Evolutionary conservation across 2,888 invertebrate genomes (phyloP).

Genomic region (Subacronicta megacephala): DNA sequence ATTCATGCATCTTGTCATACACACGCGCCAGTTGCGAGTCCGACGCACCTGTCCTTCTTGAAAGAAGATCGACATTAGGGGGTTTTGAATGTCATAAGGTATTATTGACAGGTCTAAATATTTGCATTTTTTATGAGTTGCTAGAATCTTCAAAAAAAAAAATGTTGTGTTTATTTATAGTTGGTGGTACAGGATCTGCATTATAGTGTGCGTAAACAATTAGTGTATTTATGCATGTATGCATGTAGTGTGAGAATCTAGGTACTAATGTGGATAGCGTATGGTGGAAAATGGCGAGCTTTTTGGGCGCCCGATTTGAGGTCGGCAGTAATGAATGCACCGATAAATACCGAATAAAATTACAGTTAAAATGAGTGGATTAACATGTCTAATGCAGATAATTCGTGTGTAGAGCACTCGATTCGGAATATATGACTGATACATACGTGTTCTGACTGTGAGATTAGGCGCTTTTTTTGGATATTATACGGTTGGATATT

Average conservation of each 20-base stretch:
- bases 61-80: too few relatives aligned
- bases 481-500: background rate
- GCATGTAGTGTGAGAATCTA: slow-evolving; percentile 37
- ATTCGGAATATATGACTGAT: slow-evolving; percentile 85
- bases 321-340: slow-evolving; percentile 88
- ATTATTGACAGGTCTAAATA: too few relatives aligned
- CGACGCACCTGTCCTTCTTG: too few relatives aligned
- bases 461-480: slow-evolving; percentile 48
- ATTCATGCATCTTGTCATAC: too few relatives aligned
- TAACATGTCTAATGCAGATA: slow-evolving; percentile 90
- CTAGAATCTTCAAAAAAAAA: too few relatives aligned
- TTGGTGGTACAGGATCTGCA: background rate
- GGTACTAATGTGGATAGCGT: slow-evolving; percentile 64
- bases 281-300: slow-evolving; percentile 85
- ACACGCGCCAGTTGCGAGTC: too few relatives aligned
- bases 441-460: slow-evolving; percentile 61
- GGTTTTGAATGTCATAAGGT: too few relatives aligned
- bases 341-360: slow-evolving; percentile 90
- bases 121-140: too few relatives aligned
- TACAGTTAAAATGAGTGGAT: slow-evolving; percentile 90
- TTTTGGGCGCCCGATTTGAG: slow-evolving; percentile 89
- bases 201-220: slow-evolving; percentile 3
- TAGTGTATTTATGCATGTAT: too few relatives aligned
- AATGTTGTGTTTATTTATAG: background rate
- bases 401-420: slow-evolving; percentile 83